A percentile compares a stretch with the other conserved stretches of the same genome.
Conservation (phyloP, 53 echinoderm and acorn worm genomes). For the Paelopatides confundens region DNA sequence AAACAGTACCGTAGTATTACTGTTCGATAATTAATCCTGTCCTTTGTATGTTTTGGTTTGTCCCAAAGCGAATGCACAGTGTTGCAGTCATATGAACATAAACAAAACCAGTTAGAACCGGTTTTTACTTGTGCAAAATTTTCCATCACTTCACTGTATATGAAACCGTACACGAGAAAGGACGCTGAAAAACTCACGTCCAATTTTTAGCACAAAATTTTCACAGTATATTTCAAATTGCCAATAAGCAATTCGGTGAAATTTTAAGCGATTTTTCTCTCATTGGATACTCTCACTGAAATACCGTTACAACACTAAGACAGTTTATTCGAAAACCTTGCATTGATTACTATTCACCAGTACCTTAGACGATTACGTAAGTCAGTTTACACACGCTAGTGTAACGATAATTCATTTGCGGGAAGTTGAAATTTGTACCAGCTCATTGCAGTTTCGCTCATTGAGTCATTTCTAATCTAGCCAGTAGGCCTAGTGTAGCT, state of each 20-base stretch:
- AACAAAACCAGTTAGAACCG: constrained; percentile 94
- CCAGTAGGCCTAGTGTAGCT: too few species aligned
- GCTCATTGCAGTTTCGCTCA: too few species aligned
- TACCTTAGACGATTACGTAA: background rate
- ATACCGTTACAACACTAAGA: background rate
- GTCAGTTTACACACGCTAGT: background rate
- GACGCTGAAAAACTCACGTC: background rate
- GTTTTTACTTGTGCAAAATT: constrained; percentile 94
- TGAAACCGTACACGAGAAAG: background rate
- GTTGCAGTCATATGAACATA: background rate
- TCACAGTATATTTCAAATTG: background rate
- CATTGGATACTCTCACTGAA: background rate
- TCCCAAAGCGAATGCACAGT: too few species aligned
- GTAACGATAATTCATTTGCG: background rate
- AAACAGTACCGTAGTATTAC: too few species aligned
- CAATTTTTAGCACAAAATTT: background rate
- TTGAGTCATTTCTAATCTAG: too few species aligned
- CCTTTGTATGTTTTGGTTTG: too few species aligned
- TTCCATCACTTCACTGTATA: constrained; percentile 81
- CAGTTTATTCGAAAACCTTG: background rate
- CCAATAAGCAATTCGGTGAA: background rate
- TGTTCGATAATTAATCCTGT: too few species aligned
- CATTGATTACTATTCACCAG: background rate
- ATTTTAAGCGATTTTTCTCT: background rate
- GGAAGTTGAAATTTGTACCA: constrained; percentile 1